phyloP scores from a whole-genome alignment of 2,797 vertebrate species.

The Schizopygopsis pylzovi region DNA sequence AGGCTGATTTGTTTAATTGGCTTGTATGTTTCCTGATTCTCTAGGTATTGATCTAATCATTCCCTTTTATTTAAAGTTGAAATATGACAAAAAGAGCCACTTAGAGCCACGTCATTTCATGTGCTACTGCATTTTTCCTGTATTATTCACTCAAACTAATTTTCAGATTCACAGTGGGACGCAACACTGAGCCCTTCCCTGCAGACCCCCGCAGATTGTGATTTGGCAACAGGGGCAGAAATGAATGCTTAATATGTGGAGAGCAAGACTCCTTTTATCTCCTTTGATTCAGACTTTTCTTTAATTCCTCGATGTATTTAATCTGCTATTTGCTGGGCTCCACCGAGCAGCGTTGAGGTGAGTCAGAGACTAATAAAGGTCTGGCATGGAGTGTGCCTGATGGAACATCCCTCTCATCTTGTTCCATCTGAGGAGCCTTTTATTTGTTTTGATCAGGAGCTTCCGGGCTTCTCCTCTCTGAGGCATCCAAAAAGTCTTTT shows the following conservation, averaged over 20 bases:
- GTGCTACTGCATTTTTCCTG: background rate
- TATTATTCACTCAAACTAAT: slow-evolving; percentile 25
- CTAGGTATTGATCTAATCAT: background rate
- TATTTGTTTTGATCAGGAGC: slow-evolving; percentile 42
- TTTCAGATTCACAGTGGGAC: slow-evolving; percentile 9
- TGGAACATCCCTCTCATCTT: slow-evolving; percentile 48
- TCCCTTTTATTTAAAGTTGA: background rate
- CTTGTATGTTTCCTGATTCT: slow-evolving; percentile 3
- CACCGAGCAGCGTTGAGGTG: slow-evolving; percentile 21
- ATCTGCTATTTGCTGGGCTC: slow-evolving; percentile 28
- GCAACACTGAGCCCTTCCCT: background rate
- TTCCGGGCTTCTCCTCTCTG: slow-evolving; percentile 30
- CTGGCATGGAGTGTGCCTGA: slow-evolving; percentile 40
- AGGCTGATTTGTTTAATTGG: background rate
- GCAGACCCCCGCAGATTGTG: slow-evolving; percentile 11
- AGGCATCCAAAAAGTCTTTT: slow-evolving; percentile 18
- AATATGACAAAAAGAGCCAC: background rate
- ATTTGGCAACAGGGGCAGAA: slow-evolving; percentile 24
- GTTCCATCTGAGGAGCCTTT: slow-evolving; percentile 41
- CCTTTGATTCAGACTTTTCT: slow-evolving; percentile 40
- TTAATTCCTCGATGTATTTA: slow-evolving; percentile 44
- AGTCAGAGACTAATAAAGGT: slow-evolving; percentile 45
- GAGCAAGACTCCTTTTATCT: slow-evolving; percentile 33
- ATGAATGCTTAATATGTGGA: slow-evolving; percentile 30
- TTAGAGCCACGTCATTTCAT: background rate